Conservation (phyloP, 2,888 invertebrate genomes). For the Blastobasis lacticolella region DNA sequence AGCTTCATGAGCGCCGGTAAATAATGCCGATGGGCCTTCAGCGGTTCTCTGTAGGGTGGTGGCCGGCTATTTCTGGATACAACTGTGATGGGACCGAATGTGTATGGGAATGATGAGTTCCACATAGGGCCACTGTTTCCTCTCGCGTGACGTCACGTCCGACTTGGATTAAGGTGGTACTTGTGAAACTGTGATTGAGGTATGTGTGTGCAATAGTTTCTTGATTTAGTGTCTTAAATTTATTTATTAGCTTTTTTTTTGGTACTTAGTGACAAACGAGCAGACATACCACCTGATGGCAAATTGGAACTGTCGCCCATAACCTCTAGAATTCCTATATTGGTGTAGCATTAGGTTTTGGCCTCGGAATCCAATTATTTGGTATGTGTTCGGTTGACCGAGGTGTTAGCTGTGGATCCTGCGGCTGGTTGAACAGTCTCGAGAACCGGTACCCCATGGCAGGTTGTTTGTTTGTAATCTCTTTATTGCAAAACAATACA, state of each 20-base stretch:
- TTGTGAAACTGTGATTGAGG: too few relatives aligned
- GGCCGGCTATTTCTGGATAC: slow-evolving; percentile 53
- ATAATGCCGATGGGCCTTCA: too few relatives aligned
- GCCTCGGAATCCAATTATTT: too few relatives aligned
- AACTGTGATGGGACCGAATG: slow-evolving; percentile 28
- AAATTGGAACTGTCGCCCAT: too few relatives aligned
- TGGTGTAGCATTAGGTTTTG: background rate
- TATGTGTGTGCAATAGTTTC: background rate
- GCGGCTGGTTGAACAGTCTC: background rate
- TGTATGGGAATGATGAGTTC: slow-evolving; percentile 64
- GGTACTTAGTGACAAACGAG: too few relatives aligned
- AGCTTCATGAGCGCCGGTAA: too few relatives aligned
- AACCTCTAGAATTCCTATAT: too few relatives aligned
- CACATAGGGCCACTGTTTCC: slow-evolving; percentile 54
- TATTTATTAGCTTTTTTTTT: background rate
- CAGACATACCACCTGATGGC: too few relatives aligned
- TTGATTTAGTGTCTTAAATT: background rate
- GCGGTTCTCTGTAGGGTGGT: slow-evolving; percentile 22
- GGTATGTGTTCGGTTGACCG: too few relatives aligned
- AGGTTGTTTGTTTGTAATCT: too few relatives aligned
- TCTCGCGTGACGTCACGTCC: slow-evolving; percentile 58
- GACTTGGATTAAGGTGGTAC: slow-evolving; percentile 11
- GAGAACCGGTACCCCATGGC: background rate
- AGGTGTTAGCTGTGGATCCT: too few relatives aligned
- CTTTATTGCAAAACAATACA: background rate